phyloP scores from a whole-genome alignment of 2,113 vertebrate species.

The Saguinus midas region DNA sequence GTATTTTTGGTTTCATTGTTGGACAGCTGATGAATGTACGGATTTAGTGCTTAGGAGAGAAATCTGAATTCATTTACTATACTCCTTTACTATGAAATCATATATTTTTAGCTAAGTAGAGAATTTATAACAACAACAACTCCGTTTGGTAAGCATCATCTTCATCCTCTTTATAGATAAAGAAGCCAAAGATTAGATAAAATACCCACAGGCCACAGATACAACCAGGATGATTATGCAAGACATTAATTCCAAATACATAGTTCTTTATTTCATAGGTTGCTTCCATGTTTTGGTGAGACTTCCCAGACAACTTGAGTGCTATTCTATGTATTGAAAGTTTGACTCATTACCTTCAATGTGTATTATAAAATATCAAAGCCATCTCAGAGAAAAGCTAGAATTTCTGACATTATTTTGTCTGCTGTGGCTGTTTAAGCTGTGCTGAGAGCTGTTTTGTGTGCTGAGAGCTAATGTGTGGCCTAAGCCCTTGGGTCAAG shows the following conservation, averaged over 20 bases:
- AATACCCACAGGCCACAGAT: not conserved
- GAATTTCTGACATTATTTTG: not conserved
- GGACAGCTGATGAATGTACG: not conserved
- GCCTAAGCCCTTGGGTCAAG: not conserved
- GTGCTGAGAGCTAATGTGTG: not conserved
- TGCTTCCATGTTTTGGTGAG: not conserved
- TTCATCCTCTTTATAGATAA: not conserved
- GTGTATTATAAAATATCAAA: not conserved
- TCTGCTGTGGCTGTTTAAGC: not conserved
- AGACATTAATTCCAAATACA: not conserved
- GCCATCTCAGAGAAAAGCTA: not conserved
- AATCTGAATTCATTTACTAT: not conserved
- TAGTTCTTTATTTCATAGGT: not conserved
- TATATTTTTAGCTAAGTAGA: not conserved
- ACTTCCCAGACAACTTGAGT: not conserved
- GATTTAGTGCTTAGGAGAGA: not conserved
- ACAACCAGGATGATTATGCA: not conserved
- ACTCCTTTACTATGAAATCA: not conserved
- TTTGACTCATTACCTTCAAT: not conserved
- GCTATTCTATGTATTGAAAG: not conserved
- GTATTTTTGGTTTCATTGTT: not conserved
- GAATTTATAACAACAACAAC: not conserved
- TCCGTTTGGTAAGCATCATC: not conserved
- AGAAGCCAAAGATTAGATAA: constrained; percentile 21
- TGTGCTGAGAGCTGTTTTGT: not conserved